Base-by-base conservation (phyloP, 2,888 invertebrate genomes). In the Pollenia angustigena region DNA sequence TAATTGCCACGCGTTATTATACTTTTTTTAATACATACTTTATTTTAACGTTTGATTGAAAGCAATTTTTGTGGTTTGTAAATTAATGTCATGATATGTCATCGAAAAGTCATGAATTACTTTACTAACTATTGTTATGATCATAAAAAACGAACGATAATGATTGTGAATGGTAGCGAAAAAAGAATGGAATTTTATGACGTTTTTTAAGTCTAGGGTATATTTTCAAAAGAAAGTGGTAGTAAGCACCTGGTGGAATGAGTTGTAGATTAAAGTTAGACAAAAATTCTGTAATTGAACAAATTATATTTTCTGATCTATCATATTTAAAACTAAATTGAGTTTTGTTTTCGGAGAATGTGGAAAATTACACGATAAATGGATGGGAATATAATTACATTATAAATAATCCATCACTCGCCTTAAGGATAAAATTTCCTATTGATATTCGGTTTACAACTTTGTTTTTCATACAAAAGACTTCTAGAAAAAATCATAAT, bases 1-100 rank as follows among this genome's bases (percentile, higher is more conserved):
- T 87, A 75, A 82, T 80, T 85, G 85, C 82, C 87, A 87, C 87
- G 87, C 85, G 85, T 82, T 79, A 82, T 85, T 76, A 58, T 78
- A 69, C n/a, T n/a, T 52, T 58, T n/a, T 79, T 58, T 23, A 14
- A 48, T 32, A 18, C 16, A 9, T 64, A 50, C 12, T n/a, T 50
- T 7, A n/a, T 23, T 44, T 75, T 50, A 16, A 68, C 40, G 42
- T 83, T 81, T 82, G 80, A 85, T 72, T 85, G 72, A 81, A 85
- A 78, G 76, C 16, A 80, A 71, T 66, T 80, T 72, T 76, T 83
- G 87, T 66, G 87, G 87, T 87, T 85, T 79, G 40, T 54, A 54
- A 14, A 62, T 81, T 76, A 54, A 64, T 72, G 85, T 76, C 83
- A 80, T 81, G 78, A 64, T 54, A 84, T 87, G 87, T 87, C 87